These are phyloP conservation scores for Lepidochrysops patricia DNA, from an alignment of 2,888 invertebrate genomes.

Conservation along the genomic window DNA sequence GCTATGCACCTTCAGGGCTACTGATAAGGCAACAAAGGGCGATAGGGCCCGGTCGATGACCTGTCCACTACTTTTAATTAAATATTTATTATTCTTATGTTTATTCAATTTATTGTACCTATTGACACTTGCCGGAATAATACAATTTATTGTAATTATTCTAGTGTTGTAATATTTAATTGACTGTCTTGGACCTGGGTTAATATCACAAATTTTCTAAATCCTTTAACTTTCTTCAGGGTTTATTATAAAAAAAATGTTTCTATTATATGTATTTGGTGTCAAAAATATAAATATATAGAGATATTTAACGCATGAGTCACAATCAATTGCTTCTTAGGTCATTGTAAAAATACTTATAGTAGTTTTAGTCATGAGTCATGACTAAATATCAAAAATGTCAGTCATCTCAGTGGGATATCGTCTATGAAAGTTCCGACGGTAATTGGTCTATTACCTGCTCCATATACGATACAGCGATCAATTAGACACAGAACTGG, in stretches of 20 bases:
- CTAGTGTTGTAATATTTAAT: neutral
- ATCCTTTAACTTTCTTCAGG: too few relatives aligned
- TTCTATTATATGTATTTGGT: too few relatives aligned
- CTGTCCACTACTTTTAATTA: conserved; percentile 9
- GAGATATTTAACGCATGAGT: too few relatives aligned
- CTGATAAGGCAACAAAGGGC: conserved; percentile 34
- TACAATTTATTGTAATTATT: neutral
- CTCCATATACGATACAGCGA: neutral
- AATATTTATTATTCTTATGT: conserved; percentile 14
- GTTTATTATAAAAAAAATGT: too few relatives aligned
- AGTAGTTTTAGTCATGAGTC: too few relatives aligned
- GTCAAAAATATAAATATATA: too few relatives aligned
- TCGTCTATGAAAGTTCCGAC: neutral
- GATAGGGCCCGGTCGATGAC: conserved; percentile 22
- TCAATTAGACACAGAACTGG: neutral
- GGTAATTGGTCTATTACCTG: neutral
- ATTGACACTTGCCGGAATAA: neutral
- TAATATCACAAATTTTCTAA: neutral
- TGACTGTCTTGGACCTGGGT: neutral
- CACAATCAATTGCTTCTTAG: too few relatives aligned
- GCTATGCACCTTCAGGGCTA: conserved; percentile 61
- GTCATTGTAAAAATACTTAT: too few relatives aligned
- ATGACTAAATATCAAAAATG: neutral
- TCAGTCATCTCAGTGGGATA: neutral
- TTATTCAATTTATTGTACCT: conserved; percentile 6